Percentiles rank a stretch among this genome's conserved stretches.
Evolutionary conservation across 2,113 vertebrate genomes (phyloP).

Genomic region (Eretmochelys imbricata): DNA sequence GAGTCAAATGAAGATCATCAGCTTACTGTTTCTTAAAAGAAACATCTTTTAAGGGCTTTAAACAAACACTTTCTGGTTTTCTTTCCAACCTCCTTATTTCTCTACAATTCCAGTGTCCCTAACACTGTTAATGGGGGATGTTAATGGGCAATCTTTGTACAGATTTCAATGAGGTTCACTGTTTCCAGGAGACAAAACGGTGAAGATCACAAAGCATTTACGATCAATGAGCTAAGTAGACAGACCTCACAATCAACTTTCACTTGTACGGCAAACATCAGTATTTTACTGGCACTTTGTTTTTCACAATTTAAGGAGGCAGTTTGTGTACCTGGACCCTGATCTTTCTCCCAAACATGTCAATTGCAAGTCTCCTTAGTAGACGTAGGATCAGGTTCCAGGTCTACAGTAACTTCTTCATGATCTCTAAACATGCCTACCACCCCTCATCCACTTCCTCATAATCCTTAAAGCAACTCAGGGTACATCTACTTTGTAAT

Average conservation of each 20-base stretch:
- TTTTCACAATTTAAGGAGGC: neutral
- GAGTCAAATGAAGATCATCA: neutral
- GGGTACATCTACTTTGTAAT: too few species aligned
- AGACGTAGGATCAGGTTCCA: neutral
- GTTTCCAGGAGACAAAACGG: neutral
- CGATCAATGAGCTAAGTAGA: neutral
- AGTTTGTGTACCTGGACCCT: neutral
- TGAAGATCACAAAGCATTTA: neutral
- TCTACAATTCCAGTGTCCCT: too few species aligned
- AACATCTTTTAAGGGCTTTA: neutral
- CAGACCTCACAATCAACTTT: neutral
- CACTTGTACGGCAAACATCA: neutral
- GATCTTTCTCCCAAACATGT: neutral
- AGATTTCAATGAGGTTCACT: neutral
- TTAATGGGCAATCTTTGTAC: neutral
- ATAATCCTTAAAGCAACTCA: too few species aligned
- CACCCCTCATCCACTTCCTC: neutral
- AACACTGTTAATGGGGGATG: neutral
- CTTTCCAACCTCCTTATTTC: neutral
- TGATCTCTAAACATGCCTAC: neutral
- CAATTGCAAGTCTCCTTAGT: neutral
- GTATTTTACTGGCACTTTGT: neutral
- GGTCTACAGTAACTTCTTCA: accelerated
- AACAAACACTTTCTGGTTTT: neutral
- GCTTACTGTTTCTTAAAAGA: neutral